phyloP scores from a whole-genome alignment of 2,113 vertebrate genomes.

The Rostratula benghalensis region DNA sequence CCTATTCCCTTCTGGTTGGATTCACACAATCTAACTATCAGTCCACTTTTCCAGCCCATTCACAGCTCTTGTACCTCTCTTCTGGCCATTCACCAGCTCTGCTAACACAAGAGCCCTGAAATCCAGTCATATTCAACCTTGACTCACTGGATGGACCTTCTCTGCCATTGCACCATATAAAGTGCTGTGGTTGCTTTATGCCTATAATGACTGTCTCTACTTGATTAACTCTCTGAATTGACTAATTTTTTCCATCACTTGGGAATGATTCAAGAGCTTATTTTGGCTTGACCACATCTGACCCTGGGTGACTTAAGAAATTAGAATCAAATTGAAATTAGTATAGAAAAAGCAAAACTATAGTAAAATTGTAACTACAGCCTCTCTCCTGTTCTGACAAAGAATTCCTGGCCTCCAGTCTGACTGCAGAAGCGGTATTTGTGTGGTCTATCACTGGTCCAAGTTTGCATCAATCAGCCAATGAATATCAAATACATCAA shows the following conservation, averaged over 20 bases:
- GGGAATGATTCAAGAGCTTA: conserved; percentile 23
- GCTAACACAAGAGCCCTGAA: neutral
- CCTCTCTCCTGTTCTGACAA: neutral
- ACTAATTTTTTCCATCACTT: neutral
- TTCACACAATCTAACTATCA: neutral
- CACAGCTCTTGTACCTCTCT: neutral
- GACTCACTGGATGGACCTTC: neutral
- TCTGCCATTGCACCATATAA: neutral
- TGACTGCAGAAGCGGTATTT: neutral
- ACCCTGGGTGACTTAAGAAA: neutral
- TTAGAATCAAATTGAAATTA: neutral
- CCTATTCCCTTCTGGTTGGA: neutral
- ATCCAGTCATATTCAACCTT: neutral
- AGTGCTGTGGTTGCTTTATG: neutral
- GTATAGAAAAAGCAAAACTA: neutral
- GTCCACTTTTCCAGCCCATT: neutral
- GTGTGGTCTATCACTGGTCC: neutral
- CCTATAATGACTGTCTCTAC: neutral
- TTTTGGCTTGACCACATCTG: conserved; percentile 14
- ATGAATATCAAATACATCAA: neutral
- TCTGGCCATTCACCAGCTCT: neutral
- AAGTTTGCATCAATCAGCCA: neutral
- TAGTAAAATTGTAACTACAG: neutral
- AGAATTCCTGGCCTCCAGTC: neutral
- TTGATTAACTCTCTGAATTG: neutral